Evolutionary conservation across 2,797 vertebrate genomes (phyloP).

Genomic region (Pteropus rufus): DNA sequence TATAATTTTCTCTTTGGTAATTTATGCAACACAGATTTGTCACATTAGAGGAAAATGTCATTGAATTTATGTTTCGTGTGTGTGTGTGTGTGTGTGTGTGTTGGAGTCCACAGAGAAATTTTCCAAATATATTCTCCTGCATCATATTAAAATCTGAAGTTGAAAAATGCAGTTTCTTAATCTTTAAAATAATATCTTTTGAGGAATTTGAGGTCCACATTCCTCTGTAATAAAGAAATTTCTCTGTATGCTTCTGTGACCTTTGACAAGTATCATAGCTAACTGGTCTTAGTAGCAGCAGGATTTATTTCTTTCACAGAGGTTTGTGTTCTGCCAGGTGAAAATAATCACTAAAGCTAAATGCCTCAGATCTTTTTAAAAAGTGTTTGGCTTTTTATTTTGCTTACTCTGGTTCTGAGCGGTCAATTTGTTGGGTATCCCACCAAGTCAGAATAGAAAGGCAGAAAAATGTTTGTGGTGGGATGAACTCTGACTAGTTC

Average conservation of each 20-base stretch:
- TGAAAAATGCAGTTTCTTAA: neutral
- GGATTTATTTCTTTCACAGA: conserved; percentile 12
- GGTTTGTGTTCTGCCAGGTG: conserved; percentile 34
- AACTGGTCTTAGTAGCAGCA: neutral
- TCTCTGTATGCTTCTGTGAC: neutral
- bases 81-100: neutral
- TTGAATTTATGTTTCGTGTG: neutral
- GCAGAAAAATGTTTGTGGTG: neutral
- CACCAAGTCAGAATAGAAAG: neutral
- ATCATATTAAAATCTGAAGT: neutral
- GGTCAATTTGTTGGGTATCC: neutral
- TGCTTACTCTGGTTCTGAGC: neutral
- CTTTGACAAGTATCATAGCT: neutral
- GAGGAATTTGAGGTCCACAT: neutral
- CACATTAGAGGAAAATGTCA: neutral
- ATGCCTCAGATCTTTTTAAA: neutral
- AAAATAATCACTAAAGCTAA: conserved; percentile 68
- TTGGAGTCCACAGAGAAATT: neutral
- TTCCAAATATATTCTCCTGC: neutral
- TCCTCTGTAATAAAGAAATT: neutral
- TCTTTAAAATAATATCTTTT: neutral
- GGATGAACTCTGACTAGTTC: neutral
- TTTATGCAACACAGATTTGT: conserved; percentile 21
- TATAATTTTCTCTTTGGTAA: neutral
- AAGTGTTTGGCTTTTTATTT: neutral